Base-by-base conservation (phyloP, 1,140 invertebrate genomes). In the Neodiprion fabricii region DNA sequence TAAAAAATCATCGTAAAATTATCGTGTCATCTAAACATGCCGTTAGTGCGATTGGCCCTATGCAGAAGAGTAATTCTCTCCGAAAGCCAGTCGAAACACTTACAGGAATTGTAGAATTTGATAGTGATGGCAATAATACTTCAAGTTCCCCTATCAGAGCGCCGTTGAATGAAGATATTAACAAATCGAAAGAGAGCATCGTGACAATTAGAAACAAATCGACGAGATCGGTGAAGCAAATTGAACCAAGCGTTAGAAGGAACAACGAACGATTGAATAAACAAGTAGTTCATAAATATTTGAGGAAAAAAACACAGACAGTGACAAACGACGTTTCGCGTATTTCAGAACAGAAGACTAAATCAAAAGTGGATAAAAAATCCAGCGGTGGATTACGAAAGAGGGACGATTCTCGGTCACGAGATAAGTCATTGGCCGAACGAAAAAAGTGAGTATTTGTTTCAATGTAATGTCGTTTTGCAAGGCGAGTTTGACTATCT, bases 1-100 rank as follows among this genome's bases (percentile, higher is more conserved):
- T 17, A 78, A 53, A 82, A 79, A 80, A 81, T 81, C 75, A 84
- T 83, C 76, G 53, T 83, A 73, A 83, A 84, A 70, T 75, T 79
- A 48, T 67, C 79, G 23, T 21, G 23, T 69, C 67, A 5, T 23
- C 21, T 28, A 49, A 74, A 49, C 78, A n/a, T 75, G 69, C 28
- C 50, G 78, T 79, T 48, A 48, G 49, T 49, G 67, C 67, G 53
- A 72, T 70, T 11, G 72, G 73, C 61, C 75, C 76, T 67, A 76
- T 75, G 66, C 49, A 78, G 73, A 79, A 79, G 53, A 47, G 48
- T 67, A 79, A 79, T 50, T 12, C 47, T 73, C 49, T 23, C 72
- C 11, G 21, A 72, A 72, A 74, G 49, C 40, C 49, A 0, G 73
- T 74, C n/a, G 73, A 75, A 65, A 50, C 9, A 23, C 17, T 17